Percentiles rank a stretch among this genome's conserved stretches.
These are phyloP conservation scores for Rhinella marina DNA, from an alignment of 2,797 vertebrate genomes.

Conservation along the genomic window DNA sequence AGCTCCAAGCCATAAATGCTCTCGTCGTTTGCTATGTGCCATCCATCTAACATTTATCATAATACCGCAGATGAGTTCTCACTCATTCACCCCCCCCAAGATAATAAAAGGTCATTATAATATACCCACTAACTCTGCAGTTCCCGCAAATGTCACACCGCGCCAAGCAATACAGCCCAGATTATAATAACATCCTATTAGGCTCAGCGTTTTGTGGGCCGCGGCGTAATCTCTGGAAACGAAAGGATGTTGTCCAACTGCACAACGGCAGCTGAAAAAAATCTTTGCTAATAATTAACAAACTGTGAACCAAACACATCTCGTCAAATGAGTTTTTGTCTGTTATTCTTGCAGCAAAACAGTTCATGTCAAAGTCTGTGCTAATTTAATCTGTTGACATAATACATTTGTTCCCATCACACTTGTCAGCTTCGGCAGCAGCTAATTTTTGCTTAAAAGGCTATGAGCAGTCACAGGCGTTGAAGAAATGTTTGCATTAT, in stretches of 20 bases:
- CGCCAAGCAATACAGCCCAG: not conserved
- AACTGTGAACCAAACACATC: conserved; percentile 47
- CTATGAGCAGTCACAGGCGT: conserved; percentile 37
- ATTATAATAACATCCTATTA: conserved; percentile 16
- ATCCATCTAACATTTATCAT: conserved; percentile 10
- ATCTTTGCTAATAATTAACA: conserved; percentile 33
- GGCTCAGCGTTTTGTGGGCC: conserved; percentile 5
- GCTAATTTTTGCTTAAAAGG: conserved; percentile 56
- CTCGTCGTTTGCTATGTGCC: not conserved
- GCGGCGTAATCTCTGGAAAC: not conserved
- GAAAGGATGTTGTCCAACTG: conserved; percentile 25
- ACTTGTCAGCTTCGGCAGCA: conserved; percentile 43
- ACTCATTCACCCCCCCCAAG: not conserved
- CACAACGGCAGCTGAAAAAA: not conserved
- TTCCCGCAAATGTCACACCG: not conserved
- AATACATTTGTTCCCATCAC: conserved; percentile 57
- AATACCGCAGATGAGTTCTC: not conserved
- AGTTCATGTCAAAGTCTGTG: conserved; percentile 46
- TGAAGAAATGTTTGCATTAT: conserved; percentile 14
- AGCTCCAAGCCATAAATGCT: not conserved
- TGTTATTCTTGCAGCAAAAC: conserved; percentile 35
- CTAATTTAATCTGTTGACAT: conserved; percentile 61
- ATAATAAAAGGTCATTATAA: conserved; percentile 32
- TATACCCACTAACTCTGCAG: not conserved
- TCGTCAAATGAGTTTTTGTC: conserved; percentile 32